phyloP scores from a whole-genome alignment of 2,888 invertebrate species.

The Scaptomyza polygonia region DNA sequence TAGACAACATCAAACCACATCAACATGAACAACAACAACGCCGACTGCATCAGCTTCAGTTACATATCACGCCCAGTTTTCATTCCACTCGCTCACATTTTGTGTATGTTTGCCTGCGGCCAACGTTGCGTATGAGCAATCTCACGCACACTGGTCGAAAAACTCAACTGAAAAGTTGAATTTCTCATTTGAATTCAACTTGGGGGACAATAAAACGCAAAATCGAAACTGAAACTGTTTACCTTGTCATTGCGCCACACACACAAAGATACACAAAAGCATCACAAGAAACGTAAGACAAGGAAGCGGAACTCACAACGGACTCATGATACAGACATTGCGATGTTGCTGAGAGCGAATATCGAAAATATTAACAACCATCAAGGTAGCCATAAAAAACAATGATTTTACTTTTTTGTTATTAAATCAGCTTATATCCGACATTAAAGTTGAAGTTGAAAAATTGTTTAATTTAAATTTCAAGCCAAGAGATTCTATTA shows the following conservation, averaged over 20 bases:
- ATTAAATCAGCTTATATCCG: neutral
- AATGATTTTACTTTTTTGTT: conserved; percentile 1
- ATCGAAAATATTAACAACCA: conserved; percentile 5
- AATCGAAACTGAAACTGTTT: conserved; percentile 60
- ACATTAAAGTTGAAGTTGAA: neutral
- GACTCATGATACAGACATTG: conserved; percentile 1
- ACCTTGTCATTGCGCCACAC: conserved; percentile 37
- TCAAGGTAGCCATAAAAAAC: conserved; percentile 12
- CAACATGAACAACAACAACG: conserved; percentile 5
- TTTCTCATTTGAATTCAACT: conserved; percentile 38
- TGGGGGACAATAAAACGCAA: conserved; percentile 12
- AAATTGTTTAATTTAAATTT: conserved; percentile 13
- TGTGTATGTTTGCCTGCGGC: conserved; percentile 6
- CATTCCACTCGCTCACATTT: neutral
- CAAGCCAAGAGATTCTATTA: neutral
- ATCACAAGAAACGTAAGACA: conserved; percentile 3
- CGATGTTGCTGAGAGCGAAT: neutral
- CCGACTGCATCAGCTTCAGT: conserved; percentile 20
- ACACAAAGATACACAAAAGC: conserved; percentile 10
- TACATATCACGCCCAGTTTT: conserved; percentile 41
- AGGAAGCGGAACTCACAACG: conserved; percentile 6
- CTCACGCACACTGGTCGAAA: conserved; percentile 34
- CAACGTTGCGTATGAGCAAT: conserved; percentile 68
- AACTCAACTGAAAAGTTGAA: conserved; percentile 37
- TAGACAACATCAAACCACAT: conserved; percentile 13